Conservation (phyloP, 2,113 vertebrate genomes). For the Prolemur simus region DNA sequence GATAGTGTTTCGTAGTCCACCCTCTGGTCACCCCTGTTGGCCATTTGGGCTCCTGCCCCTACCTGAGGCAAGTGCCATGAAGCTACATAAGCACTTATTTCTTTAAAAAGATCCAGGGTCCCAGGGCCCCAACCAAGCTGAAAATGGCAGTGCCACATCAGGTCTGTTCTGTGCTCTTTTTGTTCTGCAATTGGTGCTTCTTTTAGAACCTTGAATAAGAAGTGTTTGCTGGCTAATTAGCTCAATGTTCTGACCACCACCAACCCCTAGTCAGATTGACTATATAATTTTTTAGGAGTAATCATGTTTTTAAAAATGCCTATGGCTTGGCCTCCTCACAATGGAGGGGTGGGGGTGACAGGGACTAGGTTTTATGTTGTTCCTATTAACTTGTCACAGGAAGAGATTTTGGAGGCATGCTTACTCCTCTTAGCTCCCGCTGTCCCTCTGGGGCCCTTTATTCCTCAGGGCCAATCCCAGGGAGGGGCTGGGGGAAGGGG, state of each 20-base stretch:
- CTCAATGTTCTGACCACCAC: not conserved
- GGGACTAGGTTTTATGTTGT: not conserved
- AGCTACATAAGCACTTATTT: not conserved
- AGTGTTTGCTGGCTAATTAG: not conserved
- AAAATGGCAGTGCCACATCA: not conserved
- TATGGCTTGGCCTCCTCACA: not conserved
- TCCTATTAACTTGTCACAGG: not conserved
- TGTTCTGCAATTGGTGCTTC: not conserved
- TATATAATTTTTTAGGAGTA: not conserved
- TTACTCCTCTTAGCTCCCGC: not conserved
- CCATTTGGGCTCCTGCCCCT: not conserved
- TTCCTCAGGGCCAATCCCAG: not conserved
- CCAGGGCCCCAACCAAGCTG: not conserved
- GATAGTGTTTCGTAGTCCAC: too few relatives aligned
- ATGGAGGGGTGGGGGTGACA: not conserved
- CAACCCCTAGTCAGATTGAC: rapidly evolving
- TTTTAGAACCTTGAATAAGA: not conserved
- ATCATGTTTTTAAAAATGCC: not conserved
- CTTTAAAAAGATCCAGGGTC: not conserved
- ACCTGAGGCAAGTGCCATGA: not conserved
- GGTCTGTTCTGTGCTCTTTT: not conserved
- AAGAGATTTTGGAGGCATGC: not conserved
- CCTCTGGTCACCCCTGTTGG: not conserved
- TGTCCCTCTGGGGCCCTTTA: not conserved
- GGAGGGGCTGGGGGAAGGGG: not conserved